Conservation (phyloP, 2,113 vertebrate genomes). For the Xenopus borealis region DNA sequence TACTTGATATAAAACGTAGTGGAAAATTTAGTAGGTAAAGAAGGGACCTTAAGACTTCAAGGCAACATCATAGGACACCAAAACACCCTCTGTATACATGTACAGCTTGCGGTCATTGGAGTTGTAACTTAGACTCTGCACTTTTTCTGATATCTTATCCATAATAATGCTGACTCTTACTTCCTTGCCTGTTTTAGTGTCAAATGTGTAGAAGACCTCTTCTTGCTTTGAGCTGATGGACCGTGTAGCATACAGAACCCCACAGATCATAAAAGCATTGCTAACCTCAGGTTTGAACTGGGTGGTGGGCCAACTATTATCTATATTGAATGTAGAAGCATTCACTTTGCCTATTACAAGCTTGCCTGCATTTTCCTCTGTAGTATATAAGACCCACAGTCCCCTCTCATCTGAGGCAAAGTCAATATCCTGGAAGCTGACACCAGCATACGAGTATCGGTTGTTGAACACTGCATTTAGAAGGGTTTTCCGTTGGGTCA, state of each 20-base stretch:
- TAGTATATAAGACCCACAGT: constrained; percentile 70
- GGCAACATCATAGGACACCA: constrained; percentile 55
- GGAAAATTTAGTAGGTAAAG: neutral
- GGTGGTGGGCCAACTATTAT: constrained; percentile 83
- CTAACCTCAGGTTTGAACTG: constrained; percentile 75
- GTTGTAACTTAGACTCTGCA: constrained; percentile 68
- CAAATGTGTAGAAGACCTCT: constrained; percentile 88
- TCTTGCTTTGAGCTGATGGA: constrained; percentile 62
- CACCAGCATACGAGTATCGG: constrained; percentile 48
- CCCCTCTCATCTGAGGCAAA: constrained; percentile 73
- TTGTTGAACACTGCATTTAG: constrained; percentile 49
- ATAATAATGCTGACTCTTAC: constrained; percentile 52
- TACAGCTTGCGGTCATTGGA: constrained; percentile 67
- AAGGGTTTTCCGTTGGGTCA: neutral
- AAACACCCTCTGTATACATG: constrained; percentile 66
- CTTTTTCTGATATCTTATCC: constrained; percentile 61
- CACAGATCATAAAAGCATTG: constrained; percentile 85
- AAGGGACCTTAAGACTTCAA: constrained; percentile 43
- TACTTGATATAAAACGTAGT: too few species aligned
- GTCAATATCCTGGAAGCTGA: constrained; percentile 52
- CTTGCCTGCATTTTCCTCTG: constrained; percentile 62
- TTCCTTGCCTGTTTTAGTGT: constrained; percentile 72
- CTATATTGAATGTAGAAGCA: constrained; percentile 83
- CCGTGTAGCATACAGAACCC: constrained; percentile 21
- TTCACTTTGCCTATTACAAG: constrained; percentile 67